Conservation (phyloP, 2,888 invertebrate species). For the Drosophila histrio region DNA sequence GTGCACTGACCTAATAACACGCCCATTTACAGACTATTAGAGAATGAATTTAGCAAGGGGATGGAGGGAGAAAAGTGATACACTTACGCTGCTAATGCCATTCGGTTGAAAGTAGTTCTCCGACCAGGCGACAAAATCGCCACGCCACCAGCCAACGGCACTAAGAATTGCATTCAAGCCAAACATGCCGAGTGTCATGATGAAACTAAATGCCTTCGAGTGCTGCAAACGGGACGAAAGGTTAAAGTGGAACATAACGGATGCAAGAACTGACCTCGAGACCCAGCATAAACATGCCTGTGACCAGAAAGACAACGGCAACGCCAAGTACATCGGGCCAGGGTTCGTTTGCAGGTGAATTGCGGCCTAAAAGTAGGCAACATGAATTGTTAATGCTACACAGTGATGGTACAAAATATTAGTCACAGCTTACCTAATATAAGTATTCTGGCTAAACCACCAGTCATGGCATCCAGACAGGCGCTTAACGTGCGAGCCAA, state of each 20-base stretch:
- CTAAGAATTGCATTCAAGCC: conserved; percentile 83
- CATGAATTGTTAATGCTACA: conserved; percentile 22
- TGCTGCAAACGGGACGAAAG: conserved; percentile 66
- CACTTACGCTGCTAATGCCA: conserved; percentile 83
- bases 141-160: conserved; percentile 82
- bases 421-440: conserved; percentile 83
- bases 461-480: conserved; percentile 86
- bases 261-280: conserved; percentile 84
- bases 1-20: conserved; percentile 76
- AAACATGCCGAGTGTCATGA: conserved; percentile 83
- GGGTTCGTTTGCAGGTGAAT: conserved; percentile 85
- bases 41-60: not conserved
- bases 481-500: conserved; percentile 86
- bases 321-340: conserved; percentile 87
- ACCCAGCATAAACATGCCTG: conserved; percentile 86
- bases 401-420: conserved; percentile 31
- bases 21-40: conserved; percentile 28
- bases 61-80: not conserved
- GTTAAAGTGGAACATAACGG: conserved; percentile 1
- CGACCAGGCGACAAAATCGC: conserved; percentile 81
- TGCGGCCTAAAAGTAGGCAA: conserved; percentile 81
- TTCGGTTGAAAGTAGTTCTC: conserved; percentile 82
- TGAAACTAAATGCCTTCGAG: conserved; percentile 83
- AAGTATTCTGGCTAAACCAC: conserved; percentile 85
- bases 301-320: conserved; percentile 85